Evolutionary conservation across 92 coral and sea anemone genomes (phyloP).

Genomic region (Montipora capitata): DNA sequence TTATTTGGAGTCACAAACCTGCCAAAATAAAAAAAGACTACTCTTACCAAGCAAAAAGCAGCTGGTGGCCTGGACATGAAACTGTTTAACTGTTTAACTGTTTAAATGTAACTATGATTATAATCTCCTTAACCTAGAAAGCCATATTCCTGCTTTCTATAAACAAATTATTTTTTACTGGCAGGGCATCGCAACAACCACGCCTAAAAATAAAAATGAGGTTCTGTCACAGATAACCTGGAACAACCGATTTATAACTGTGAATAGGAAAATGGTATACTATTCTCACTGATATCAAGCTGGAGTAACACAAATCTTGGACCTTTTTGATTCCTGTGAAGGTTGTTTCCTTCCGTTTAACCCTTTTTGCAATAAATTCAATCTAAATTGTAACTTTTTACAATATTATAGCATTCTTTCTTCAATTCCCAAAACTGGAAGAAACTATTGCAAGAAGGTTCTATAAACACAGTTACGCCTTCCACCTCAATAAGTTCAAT

Average conservation of each 20-base stretch:
- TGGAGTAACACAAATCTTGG: background rate
- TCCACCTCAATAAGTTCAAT: background rate
- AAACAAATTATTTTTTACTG: constrained; percentile 17
- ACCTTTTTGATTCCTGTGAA: background rate
- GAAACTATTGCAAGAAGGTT: too few species aligned
- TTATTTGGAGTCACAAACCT: constrained; percentile 15
- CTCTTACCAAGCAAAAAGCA: background rate
- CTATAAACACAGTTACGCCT: background rate
- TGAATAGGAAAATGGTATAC: background rate
- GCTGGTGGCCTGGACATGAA: background rate
- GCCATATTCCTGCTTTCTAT: background rate
- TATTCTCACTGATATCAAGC: background rate
- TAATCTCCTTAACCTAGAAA: background rate
- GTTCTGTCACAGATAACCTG: constrained; percentile 12
- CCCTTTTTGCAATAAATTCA: too few species aligned
- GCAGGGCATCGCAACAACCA: background rate
- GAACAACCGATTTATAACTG: background rate
- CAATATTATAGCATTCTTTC: background rate
- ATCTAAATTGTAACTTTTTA: too few species aligned
- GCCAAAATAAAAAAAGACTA: background rate
- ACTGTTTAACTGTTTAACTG: too few species aligned
- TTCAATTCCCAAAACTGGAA: too few species aligned
- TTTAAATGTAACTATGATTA: too few species aligned
- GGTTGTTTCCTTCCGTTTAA: background rate
- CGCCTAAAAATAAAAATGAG: constrained; percentile 17